Evolutionary conservation across 2,113 vertebrate species (phyloP).

Genomic region (Symphodus melops): DNA sequence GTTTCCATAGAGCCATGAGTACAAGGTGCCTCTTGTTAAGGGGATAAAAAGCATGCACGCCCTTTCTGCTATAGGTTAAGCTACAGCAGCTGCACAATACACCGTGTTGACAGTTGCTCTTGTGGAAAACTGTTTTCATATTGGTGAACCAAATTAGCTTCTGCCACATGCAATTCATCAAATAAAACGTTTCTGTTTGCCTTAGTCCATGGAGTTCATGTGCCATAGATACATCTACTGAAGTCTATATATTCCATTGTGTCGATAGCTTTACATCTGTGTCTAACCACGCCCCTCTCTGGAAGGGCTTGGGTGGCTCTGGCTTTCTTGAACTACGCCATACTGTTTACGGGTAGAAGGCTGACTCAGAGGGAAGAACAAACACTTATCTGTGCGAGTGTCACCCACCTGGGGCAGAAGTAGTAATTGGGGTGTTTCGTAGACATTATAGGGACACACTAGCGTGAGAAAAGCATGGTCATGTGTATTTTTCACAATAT

Average conservation of each 20-base stretch:
- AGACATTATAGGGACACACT: too few relatives aligned
- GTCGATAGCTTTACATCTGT: too few relatives aligned
- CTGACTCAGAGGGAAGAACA: too few relatives aligned
- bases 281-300: too few relatives aligned
- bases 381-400: too few relatives aligned
- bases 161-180: conserved; percentile 30
- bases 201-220: neutral
- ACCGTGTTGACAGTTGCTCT: conserved; percentile 55
- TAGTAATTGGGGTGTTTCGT: too few relatives aligned
- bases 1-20: conserved; percentile 67
- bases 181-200: neutral
- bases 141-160: conserved; percentile 35
- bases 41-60: conserved; percentile 49
- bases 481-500: too few relatives aligned
- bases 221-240: neutral
- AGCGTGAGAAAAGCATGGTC: too few relatives aligned
- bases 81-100: conserved; percentile 60
- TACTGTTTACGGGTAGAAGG: too few relatives aligned
- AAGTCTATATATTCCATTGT: neutral
- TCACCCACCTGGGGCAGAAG: too few relatives aligned
- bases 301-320: too few relatives aligned
- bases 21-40: conserved; percentile 77
- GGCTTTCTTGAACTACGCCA: too few relatives aligned
- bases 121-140: conserved; percentile 42
- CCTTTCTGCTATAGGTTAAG: conserved; percentile 50